Base-by-base conservation (phyloP, 1,140 invertebrate genomes). In the Campoletis sonorensis region DNA sequence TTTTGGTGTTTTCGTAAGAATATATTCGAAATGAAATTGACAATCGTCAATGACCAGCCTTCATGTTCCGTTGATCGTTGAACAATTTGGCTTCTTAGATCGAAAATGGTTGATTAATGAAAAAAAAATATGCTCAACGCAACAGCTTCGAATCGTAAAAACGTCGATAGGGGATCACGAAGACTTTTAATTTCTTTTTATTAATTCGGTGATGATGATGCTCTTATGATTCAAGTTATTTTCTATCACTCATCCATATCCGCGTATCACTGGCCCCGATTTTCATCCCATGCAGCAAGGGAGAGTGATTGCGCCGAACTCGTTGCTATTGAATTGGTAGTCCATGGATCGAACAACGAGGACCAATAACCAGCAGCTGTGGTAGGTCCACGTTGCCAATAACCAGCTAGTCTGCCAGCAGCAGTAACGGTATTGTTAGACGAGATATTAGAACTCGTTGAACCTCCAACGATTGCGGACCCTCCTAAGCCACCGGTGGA, bases 261-360 rank as follows among this genome's bases (percentile, higher is more conserved):
- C 58, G 16, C 33, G 58, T 67, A 71, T 86, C 84, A 89, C 84
- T 88, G 87, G 70, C 86, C 85, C 73, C 88, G 88, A 83, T 90
- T 88, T 27, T 92, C 90, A 58, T 91, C 90, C 51, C 88, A 87
- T 18, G 88, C 76, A 21, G 76, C 85, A 37, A 91, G 85, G 4
- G 89, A 85, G 3, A 90, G 80, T 1, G 88, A 87, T 64, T 91
- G 90, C 8, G 76, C 61, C 18, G 89, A 87, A 1, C 85, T 83
- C 61, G 87, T 81, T 7, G 86, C 83, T 26, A 91, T 89, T 4
- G 90, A 83, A 15, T 88, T 88, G 15, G 90, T 89, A n/a, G 91
- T 88, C 91, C 91, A 92, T 33, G 91, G 91, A 72, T 92, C 91
- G n/a, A 90, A 86, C 7, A 92, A 68, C 0, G 90, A 89, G 0